Percentiles rank a stretch among this genome's conserved stretches.
phyloP scores from a whole-genome alignment of 2,888 invertebrate species.

The Eupelmus urozonus region DNA sequence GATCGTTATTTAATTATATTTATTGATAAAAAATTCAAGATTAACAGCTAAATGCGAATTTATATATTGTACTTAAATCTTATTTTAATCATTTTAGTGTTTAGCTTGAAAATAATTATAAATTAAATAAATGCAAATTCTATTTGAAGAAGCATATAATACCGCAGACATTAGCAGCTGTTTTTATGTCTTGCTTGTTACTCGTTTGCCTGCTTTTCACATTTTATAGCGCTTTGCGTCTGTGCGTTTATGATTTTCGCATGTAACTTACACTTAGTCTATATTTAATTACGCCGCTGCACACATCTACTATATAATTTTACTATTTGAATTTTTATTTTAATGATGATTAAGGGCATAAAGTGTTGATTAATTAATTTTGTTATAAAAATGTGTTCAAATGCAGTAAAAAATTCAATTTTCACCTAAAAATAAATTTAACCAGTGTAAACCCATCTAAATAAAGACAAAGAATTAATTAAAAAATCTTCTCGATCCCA shows the following conservation, averaged over 20 bases:
- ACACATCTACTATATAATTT: constrained; percentile 18
- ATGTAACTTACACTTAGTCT: constrained; percentile 43
- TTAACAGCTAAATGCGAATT: no score
- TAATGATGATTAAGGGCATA: constrained; percentile 2
- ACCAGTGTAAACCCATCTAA: not conserved
- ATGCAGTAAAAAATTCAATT: no score
- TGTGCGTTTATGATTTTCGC: constrained; percentile 45
- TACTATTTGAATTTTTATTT: constrained; percentile 14
- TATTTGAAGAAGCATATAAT: constrained; percentile 6
- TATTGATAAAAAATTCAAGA: no score
- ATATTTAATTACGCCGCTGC: constrained; percentile 43
- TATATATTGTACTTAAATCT: no score
- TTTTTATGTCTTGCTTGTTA: constrained; percentile 35
- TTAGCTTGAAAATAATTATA: not conserved
- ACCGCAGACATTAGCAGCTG: constrained; percentile 9
- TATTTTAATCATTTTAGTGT: not conserved
- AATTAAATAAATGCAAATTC: constrained; percentile 18
- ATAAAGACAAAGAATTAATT: not conserved
- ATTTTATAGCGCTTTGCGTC: constrained; percentile 41
- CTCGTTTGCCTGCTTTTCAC: constrained; percentile 41
- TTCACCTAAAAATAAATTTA: not conserved
- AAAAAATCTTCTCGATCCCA: not conserved
- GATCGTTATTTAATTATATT: no score
- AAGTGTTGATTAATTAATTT: constrained; percentile 22
- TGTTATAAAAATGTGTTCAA: no score